Evolutionary conservation across 2,797 vertebrate species (phyloP).

Genomic region (Enteromius argenteus): DNA sequence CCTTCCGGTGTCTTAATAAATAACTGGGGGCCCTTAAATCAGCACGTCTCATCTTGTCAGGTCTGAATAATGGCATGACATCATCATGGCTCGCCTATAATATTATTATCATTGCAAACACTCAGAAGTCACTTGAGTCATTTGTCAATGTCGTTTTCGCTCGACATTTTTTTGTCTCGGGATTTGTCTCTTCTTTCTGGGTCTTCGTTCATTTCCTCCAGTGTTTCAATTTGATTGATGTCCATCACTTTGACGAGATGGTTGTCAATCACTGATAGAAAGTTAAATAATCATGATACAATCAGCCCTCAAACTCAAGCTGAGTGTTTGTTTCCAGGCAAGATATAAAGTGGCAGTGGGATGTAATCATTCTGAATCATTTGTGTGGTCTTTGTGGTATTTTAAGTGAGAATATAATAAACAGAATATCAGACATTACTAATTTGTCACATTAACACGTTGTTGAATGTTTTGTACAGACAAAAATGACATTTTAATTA

Average conservation of each 20-base stretch:
- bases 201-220: not conserved
- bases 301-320: conserved; percentile 16
- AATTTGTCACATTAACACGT: not conserved
- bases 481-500: not conserved
- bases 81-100: not conserved
- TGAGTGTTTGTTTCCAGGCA: conserved; percentile 22
- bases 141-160: not conserved
- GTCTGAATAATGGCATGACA: conserved; percentile 32
- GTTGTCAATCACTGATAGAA: not conserved
- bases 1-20: conserved; percentile 16
- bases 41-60: conserved; percentile 31
- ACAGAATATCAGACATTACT: not conserved
- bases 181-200: not conserved
- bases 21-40: not conserved
- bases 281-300: not conserved
- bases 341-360: conserved; percentile 14
- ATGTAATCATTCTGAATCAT: not conserved
- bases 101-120: conserved; percentile 38
- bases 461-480: not conserved
- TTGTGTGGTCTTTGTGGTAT: not conserved
- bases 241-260: not conserved
- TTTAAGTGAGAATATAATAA: not conserved
- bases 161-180: not conserved
- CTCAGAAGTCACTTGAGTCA: conserved; percentile 14
- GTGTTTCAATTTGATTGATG: not conserved